phyloP scores from a whole-genome alignment of 2,113 vertebrate genomes.

The Marcusenius ussheri region DNA sequence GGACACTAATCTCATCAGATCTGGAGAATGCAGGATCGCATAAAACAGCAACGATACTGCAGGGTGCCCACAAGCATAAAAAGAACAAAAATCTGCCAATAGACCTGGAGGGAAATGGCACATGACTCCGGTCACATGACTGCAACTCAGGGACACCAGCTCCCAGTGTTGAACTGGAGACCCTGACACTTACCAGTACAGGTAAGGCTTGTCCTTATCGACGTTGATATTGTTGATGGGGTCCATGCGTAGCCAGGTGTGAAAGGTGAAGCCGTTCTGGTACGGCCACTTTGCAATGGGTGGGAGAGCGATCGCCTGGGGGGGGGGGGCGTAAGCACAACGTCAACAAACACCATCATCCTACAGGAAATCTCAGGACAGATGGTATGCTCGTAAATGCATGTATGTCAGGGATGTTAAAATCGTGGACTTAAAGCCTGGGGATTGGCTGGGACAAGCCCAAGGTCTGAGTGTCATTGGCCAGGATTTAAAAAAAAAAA shows the following conservation, averaged over 20 bases:
- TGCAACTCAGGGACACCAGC: background rate
- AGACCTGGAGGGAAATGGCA: background rate
- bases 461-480: background rate
- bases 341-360: background rate
- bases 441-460: background rate
- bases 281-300: slow-evolving; percentile 98
- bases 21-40: background rate
- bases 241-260: slow-evolving; percentile 97
- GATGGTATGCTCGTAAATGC: background rate
- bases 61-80: background rate
- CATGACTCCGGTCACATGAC: background rate
- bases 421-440: background rate
- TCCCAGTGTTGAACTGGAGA: background rate
- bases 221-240: slow-evolving; percentile 97
- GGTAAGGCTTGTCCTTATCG: slow-evolving; percentile 96
- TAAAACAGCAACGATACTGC: background rate
- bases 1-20: background rate
- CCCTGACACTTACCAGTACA: slow-evolving; percentile 81
- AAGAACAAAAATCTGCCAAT: background rate
- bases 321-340: background rate
- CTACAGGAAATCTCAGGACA: background rate
- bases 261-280: slow-evolving; percentile 97
- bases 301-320: slow-evolving; percentile 92
- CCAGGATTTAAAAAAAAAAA: background rate
- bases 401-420: background rate